phyloP scores from a whole-genome alignment of 2,113 vertebrate species.

The Vulpes ferrilata region DNA sequence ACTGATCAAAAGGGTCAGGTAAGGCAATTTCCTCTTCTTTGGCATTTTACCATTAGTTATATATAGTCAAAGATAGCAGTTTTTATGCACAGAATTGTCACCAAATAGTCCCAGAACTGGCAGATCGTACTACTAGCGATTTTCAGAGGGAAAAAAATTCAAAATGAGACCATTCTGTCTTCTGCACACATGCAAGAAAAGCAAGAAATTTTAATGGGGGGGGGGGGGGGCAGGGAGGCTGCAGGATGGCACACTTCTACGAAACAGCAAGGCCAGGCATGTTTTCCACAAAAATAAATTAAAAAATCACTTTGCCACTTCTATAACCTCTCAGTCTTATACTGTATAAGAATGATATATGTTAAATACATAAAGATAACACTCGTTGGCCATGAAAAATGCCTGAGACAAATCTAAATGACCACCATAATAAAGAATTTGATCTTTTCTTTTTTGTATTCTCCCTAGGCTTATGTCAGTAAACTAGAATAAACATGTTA shows the following conservation, averaged over 20 bases:
- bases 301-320: neutral
- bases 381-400: slow-evolving; percentile 46
- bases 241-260: fast-evolving
- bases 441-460: slow-evolving; percentile 69
- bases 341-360: neutral
- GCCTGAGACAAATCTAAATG: slow-evolving; percentile 69
- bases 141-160: neutral
- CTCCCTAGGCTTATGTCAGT: slow-evolving; percentile 82
- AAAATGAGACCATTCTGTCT: slow-evolving; percentile 52
- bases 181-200: slow-evolving; percentile 49
- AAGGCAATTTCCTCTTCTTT: slow-evolving; percentile 34
- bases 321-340: neutral
- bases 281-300: slow-evolving; percentile 13
- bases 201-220: neutral
- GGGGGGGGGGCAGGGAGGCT: fast-evolving
- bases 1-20: neutral
- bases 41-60: neutral
- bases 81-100: slow-evolving; percentile 43
- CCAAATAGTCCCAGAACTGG: neutral
- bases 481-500: slow-evolving; percentile 90
- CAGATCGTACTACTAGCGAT: slow-evolving; percentile 25
- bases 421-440: slow-evolving; percentile 73
- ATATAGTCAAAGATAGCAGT: neutral
- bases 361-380: slow-evolving; percentile 64
- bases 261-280: neutral